Conservation (phyloP, 1,140 invertebrate species). For the Drosophila prosaltans region DNA sequence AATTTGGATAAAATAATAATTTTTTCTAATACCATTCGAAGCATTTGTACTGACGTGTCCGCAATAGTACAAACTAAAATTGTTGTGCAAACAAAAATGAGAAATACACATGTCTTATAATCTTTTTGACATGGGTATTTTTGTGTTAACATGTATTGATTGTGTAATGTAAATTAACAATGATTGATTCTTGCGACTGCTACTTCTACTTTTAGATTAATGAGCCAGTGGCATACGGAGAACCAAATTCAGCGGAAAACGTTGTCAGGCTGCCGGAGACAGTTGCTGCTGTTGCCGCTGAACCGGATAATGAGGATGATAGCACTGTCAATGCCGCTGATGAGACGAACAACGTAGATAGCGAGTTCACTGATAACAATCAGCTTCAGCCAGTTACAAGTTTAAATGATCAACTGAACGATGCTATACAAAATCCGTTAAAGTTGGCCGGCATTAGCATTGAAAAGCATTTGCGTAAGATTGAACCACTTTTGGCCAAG, state of each 20-base stretch:
- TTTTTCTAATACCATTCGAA: too few relatives aligned
- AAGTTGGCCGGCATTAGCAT: conserved; percentile 53
- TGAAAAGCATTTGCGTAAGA: conserved; percentile 52
- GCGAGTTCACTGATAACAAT: conserved; percentile 29
- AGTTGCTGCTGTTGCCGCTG: conserved; percentile 15
- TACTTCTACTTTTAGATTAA: conserved; percentile 36
- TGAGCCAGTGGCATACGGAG: conserved; percentile 42
- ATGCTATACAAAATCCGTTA: conserved; percentile 49
- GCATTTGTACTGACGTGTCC: too few relatives aligned
- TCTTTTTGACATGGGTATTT: too few relatives aligned
- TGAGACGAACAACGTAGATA: conserved; percentile 61
- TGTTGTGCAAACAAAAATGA: too few relatives aligned
- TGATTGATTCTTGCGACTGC: neutral
- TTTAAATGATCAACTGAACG: conserved; percentile 38
- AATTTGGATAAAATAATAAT: too few relatives aligned
- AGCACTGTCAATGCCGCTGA: conserved; percentile 41
- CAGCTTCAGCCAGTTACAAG: conserved; percentile 15
- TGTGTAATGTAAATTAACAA: neutral
- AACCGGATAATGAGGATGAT: conserved; percentile 31
- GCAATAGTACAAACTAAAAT: too few relatives aligned
- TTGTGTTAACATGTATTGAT: neutral
- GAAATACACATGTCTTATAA: too few relatives aligned
- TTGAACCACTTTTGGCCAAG: conserved; percentile 51
- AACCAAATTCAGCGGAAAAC: conserved; percentile 55
- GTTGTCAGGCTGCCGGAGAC: conserved; percentile 59